These are phyloP conservation scores for Hoplodrina blanda DNA, from an alignment of 2,888 invertebrate genomes.

Conservation along the genomic window DNA sequence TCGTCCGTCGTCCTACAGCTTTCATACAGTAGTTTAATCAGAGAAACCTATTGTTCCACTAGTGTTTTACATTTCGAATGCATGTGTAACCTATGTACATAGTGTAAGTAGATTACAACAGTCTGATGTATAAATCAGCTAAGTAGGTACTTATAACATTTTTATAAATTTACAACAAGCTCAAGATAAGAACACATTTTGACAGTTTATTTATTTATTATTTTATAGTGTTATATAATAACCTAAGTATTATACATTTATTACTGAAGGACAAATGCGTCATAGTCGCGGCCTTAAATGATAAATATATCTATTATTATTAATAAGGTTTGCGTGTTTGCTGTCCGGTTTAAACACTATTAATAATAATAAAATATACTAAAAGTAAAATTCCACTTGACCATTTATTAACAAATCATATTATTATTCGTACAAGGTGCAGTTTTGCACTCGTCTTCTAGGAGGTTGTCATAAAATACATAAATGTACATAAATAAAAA, in stretches of 20 bases:
- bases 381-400: too few species aligned
- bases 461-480: too few species aligned
- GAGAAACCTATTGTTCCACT: not conserved
- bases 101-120: conserved; percentile 16
- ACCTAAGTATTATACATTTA: conserved; percentile 11
- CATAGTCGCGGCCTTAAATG: not conserved
- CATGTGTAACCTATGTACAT: not conserved
- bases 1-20: too few species aligned
- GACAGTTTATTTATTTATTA: conserved; percentile 32
- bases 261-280: conserved; percentile 17
- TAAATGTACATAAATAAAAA: too few species aligned
- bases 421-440: too few species aligned
- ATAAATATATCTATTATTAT: not conserved
- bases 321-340: not conserved
- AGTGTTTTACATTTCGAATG: conserved; percentile 13
- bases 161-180: conserved; percentile 25
- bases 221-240: conserved; percentile 7
- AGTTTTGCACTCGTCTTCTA: too few species aligned
- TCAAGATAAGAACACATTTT: conserved; percentile 27
- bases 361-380: too few species aligned
- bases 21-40: too few species aligned
- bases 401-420: too few species aligned
- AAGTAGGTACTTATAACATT: conserved; percentile 5
- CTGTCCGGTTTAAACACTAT: too few species aligned
- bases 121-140: not conserved